Conservation (phyloP, 2,797 vertebrate genomes). For the Poecilia wingei region DNA sequence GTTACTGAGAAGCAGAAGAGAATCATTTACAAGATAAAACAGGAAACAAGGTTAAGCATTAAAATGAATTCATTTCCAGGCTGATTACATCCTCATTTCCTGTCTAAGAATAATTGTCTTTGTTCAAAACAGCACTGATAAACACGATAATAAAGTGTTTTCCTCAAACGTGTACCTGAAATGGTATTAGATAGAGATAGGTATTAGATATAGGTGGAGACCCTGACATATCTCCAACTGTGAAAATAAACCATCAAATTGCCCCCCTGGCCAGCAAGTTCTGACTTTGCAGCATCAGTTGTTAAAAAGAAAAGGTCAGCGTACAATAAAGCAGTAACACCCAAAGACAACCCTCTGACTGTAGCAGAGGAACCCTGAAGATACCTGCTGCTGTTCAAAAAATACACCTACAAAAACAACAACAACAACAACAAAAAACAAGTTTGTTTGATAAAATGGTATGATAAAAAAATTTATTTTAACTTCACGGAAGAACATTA, state of each 20-base stretch:
- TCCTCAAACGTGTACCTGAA: background rate
- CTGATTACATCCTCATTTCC: background rate
- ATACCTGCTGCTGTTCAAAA: background rate
- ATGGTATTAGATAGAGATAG: background rate
- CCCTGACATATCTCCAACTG: background rate
- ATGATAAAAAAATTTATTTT: background rate
- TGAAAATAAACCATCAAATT: background rate
- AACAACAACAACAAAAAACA: background rate
- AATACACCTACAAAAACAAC: background rate
- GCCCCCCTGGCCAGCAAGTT: background rate
- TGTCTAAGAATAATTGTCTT: background rate
- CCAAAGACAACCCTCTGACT: background rate
- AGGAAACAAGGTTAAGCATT: background rate
- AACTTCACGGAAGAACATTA: background rate
- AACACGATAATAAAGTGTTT: background rate
- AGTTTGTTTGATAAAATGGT: background rate
- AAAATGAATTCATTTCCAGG: background rate
- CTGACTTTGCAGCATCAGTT: background rate
- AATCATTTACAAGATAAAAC: background rate
- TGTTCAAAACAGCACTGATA: background rate
- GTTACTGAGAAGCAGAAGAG: background rate
- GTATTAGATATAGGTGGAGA: background rate
- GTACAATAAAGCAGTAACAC: background rate
- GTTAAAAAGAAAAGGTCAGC: background rate
- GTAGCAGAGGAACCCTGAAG: background rate